A percentile compares a stretch with the other conserved stretches of the same genome.
phyloP scores from a whole-genome alignment of 1,140 invertebrate species.

The Doryteuthis pealeii region DNA sequence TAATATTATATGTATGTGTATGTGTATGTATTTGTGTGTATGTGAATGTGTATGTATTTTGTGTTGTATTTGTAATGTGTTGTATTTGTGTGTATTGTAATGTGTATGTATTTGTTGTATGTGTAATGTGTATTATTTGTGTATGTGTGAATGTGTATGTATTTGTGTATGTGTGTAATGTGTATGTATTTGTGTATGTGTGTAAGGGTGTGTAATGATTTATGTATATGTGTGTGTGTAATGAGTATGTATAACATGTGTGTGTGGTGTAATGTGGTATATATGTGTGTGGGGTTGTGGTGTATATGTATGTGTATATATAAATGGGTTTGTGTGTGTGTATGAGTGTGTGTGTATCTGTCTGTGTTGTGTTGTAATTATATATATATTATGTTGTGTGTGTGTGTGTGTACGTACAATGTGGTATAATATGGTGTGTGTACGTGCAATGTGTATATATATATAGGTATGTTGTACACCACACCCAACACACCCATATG shows the following conservation, averaged over 20 bases:
- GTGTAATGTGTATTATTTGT: no score
- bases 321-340: neutral
- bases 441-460: neutral
- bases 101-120: no score
- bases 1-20: no score
- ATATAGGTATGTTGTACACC: neutral
- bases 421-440: neutral
- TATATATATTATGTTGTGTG: neutral
- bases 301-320: neutral
- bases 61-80: no score
- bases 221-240: neutral
- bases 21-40: no score
- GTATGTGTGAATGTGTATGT: neutral
- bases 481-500: no score
- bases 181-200: neutral
- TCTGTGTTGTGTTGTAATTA: neutral
- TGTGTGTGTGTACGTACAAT: neutral
- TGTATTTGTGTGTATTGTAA: no score
- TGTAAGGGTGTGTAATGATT: neutral
- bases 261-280: neutral
- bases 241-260: neutral
- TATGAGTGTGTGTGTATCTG: neutral
- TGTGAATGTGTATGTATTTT: no score
- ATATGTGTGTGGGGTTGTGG: neutral
- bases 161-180: neutral